phyloP scores from a whole-genome alignment of 2,888 invertebrate species.

The Nephrotoma guestfalica region DNA sequence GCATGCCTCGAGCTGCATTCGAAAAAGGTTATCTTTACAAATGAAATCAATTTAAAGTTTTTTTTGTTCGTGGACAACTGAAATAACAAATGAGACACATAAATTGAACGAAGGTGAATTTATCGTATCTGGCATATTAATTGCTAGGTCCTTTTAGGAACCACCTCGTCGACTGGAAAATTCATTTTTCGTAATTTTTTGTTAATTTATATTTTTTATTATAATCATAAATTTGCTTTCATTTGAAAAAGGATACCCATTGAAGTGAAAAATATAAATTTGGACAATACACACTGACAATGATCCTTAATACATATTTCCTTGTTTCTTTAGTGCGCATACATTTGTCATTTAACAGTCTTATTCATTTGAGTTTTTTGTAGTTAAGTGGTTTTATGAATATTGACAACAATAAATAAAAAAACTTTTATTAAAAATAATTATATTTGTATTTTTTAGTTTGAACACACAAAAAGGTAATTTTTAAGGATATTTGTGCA shows the following conservation, averaged over 20 bases:
- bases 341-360: background rate
- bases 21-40: background rate
- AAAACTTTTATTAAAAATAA: background rate
- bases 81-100: background rate
- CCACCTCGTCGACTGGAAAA: background rate
- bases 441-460: background rate
- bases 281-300: background rate
- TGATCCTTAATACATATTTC: background rate
- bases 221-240: background rate
- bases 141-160: background rate
- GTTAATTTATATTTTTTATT: background rate
- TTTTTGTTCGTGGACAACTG: background rate
- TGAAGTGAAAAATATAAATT: background rate
- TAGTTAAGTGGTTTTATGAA: background rate
- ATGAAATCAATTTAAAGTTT: background rate
- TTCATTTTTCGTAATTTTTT: background rate
- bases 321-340: background rate
- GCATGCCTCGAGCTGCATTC: background rate
- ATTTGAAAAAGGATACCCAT: background rate
- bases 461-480: background rate
- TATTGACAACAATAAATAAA: background rate
- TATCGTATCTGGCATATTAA: background rate
- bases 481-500: background rate
- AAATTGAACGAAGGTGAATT: background rate
- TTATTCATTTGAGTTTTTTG: background rate